Evolutionary conservation across 2,888 invertebrate species (phyloP).

Genomic region (Aplocera efformata): DNA sequence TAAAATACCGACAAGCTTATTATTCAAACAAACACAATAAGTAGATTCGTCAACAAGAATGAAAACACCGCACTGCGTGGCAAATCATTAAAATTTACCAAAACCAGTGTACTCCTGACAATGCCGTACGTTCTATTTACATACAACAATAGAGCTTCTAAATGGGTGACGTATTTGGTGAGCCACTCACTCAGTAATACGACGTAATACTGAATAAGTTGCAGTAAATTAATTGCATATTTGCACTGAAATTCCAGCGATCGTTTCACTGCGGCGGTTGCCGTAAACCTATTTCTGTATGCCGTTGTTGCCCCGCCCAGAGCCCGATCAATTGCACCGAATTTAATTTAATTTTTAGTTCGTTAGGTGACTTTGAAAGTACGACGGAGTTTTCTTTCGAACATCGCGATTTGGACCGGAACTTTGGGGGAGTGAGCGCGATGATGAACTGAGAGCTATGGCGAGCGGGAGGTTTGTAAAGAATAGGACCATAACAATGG

Average conservation of each 20-base stretch:
- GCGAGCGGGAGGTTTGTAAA: slow-evolving; percentile 55
- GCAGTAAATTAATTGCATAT: slow-evolving; percentile 33
- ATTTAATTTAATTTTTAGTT: slow-evolving; percentile 52
- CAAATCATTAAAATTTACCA: slow-evolving; percentile 65
- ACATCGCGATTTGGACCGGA: slow-evolving; percentile 56
- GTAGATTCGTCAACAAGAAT: slow-evolving; percentile 32
- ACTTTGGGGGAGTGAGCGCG: slow-evolving; percentile 46
- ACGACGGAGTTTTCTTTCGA: slow-evolving; percentile 47
- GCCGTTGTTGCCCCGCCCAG: slow-evolving; percentile 30
- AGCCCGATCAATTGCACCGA: slow-evolving; percentile 36
- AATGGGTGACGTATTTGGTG: slow-evolving; percentile 42
- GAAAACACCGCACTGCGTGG: slow-evolving; percentile 55
- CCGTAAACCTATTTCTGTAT: slow-evolving; percentile 33
- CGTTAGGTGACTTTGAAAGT: slow-evolving; percentile 47
- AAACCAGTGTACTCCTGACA: slow-evolving; percentile 57
- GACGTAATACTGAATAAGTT: slow-evolving; percentile 22
- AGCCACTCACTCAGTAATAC: slow-evolving; percentile 20
- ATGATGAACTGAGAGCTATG: slow-evolving; percentile 53
- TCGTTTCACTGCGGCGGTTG: slow-evolving; percentile 32
- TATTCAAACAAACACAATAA: slow-evolving; percentile 19
- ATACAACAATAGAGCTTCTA: slow-evolving; percentile 37
- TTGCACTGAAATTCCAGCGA: slow-evolving; percentile 26
- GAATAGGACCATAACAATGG: slow-evolving; percentile 49
- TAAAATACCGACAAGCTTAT: slow-evolving; percentile 25
- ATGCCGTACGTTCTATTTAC: slow-evolving; percentile 51